A percentile compares a stretch with the other conserved stretches of the same genome.
Evolutionary conservation across 1,140 invertebrate genomes (phyloP).

Genomic region (Aradophagus sp.): DNA sequence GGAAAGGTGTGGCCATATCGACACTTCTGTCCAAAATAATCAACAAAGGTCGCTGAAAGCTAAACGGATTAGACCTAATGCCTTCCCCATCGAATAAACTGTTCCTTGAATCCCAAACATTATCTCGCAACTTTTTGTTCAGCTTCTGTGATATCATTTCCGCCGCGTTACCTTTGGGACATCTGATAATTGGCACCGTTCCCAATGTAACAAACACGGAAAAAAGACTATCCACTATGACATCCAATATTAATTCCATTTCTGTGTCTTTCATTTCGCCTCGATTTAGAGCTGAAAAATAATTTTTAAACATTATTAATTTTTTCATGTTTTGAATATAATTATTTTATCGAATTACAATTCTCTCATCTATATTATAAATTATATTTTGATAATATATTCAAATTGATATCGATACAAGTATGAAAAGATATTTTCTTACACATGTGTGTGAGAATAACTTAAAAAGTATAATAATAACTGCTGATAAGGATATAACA

Average conservation of each 20-base stretch:
- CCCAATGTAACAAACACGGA: constrained; percentile 97
- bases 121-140: constrained; percentile 97
- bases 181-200: constrained; percentile 95
- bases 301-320: no score
- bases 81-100: constrained; percentile 94
- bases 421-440: no score
- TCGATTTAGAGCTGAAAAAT: constrained; percentile 87
- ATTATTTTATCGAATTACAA: no score
- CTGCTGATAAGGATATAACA: no score
- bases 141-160: constrained; percentile 98
- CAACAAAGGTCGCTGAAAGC: constrained; percentile 94
- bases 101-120: constrained; percentile 96
- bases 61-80: constrained; percentile 82
- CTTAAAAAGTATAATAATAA: no score
- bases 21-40: constrained; percentile 96
- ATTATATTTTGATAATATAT: no score
- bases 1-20: constrained; percentile 97
- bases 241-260: constrained; percentile 96
- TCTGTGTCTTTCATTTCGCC: constrained; percentile 96
- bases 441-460: no score
- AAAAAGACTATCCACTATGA: constrained; percentile 96
- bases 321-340: no score
- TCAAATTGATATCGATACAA: no score
- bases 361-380: no score
- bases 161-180: constrained; percentile 96